Evolutionary conservation across 2,797 vertebrate species (phyloP), one percentile per base, ranked within the genome.

Genomic region (Brotula barbata): DNA sequence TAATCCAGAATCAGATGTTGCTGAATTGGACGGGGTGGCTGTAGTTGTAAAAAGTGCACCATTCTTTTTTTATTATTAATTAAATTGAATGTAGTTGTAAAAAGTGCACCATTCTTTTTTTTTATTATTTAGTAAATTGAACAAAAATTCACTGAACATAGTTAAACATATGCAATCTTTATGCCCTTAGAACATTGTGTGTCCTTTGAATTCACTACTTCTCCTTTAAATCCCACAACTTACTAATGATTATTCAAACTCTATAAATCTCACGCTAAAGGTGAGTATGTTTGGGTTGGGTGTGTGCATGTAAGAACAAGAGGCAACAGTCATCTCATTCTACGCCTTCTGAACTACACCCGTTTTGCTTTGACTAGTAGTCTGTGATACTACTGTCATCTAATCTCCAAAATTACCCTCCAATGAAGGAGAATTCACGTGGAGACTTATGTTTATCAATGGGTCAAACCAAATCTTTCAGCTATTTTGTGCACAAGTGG

Each of bases 321-420:
- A 48, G 55, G 71, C 68, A 85, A 85, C 84, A 88, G 81, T 78
- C 76, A 20, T 64, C 60, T 83, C 73, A 83, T 87, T 89, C 81
- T 87, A 65, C 49, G 22, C 62, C 58, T 31, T 59, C 60, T 80
- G 68, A 86, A 85, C 82, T 81, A 67, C 71, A 19, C 61, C 73
- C 77, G 74, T 84, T 88, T 74, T 81, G 75, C 75, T 69, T 75
- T 77, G 64, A 81, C 61, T 73, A 33, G 17, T 54, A 14, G 19
- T 48, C 49, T 73, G 72, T 63, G 80, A 86, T 78, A 66, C 74
- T 37, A 33, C 51, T 75, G 64, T 75, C 58, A 80, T 81, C 76
- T 47, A 44, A 64, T 54, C 67, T 68, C 41, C 45, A 39, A 48
- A 70, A 77, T 73, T 85, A 88, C 78, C 83, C 83, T 85, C 80